These are phyloP conservation scores for Philereme vetulata DNA, from an alignment of 2,888 invertebrate species.

Conservation along the genomic window DNA sequence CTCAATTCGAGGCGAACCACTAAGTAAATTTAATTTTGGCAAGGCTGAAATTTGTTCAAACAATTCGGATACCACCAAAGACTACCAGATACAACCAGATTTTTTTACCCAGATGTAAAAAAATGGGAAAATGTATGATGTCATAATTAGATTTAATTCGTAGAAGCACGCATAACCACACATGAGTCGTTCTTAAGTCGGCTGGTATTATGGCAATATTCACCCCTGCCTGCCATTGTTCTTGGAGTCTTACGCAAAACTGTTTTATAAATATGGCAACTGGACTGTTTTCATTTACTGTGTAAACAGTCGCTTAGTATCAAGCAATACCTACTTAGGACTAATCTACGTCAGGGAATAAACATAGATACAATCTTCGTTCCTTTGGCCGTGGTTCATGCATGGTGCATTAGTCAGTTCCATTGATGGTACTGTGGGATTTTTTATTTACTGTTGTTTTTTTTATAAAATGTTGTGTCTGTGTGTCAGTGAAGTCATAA, in stretches of 20 bases:
- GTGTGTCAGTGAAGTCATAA: too few species aligned
- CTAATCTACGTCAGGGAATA: too few species aligned
- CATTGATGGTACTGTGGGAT: too few species aligned
- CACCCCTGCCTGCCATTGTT: constrained; percentile 68
- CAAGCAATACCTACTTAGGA: too few species aligned
- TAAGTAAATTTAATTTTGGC: too few species aligned
- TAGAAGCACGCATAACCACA: constrained; percentile 38
- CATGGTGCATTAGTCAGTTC: too few species aligned
- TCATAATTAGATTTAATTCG: constrained; percentile 43
- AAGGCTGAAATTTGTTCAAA: constrained; percentile 1
- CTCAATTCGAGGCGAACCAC: too few species aligned
- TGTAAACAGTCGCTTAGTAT: constrained; percentile 55
- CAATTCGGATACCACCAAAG: not conserved
- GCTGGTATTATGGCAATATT: constrained; percentile 74
- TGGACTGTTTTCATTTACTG: constrained; percentile 66
- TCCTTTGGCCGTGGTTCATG: too few species aligned
- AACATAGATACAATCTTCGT: too few species aligned
- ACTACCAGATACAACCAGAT: too few species aligned
- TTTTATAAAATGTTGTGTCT: too few species aligned
- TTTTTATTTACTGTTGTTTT: too few species aligned
- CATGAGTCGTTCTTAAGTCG: constrained; percentile 48
- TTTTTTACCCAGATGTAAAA: constrained; percentile 5
- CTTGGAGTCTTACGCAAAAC: constrained; percentile 68
- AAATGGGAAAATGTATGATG: constrained; percentile 39
- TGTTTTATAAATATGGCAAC: constrained; percentile 74